phyloP scores from a whole-genome alignment of 2,113 vertebrate genomes.

The Chauna torquata region DNA sequence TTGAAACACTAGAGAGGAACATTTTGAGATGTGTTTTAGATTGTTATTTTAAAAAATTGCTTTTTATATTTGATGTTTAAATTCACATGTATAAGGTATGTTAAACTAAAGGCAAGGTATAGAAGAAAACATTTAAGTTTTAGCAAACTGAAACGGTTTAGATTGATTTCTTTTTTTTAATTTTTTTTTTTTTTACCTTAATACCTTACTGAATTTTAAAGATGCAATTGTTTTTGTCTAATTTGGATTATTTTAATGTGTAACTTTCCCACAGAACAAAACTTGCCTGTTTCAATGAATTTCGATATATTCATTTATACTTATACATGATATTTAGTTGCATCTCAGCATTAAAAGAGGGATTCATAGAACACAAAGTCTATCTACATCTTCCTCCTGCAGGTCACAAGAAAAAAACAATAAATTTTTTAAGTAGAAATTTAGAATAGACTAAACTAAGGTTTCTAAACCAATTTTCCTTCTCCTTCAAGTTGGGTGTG shows the following conservation, averaged over 20 bases:
- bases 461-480: conserved; percentile 60
- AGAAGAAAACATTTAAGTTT: not conserved
- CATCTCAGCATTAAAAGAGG: not conserved
- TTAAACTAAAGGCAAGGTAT: not conserved
- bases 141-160: not conserved
- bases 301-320: not conserved
- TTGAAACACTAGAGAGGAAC: not conserved
- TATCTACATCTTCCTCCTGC: not conserved
- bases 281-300: not conserved
- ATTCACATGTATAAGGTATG: not conserved
- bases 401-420: not conserved
- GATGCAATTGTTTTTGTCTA: not conserved
- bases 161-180: not conserved
- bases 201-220: not conserved
- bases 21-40: not conserved
- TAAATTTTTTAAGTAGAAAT: not conserved
- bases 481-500: conserved; percentile 29
- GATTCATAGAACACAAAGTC: not conserved
- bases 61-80: not conserved
- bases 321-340: not conserved
- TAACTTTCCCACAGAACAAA: not conserved
- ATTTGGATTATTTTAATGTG: not conserved
- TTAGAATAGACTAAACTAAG: not conserved
- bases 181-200: not conserved
- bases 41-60: not conserved